Percentiles rank a stretch among this genome's conserved stretches.
phyloP scores from a whole-genome alignment of 2,797 vertebrate genomes.

The Tarsius wallacei region DNA sequence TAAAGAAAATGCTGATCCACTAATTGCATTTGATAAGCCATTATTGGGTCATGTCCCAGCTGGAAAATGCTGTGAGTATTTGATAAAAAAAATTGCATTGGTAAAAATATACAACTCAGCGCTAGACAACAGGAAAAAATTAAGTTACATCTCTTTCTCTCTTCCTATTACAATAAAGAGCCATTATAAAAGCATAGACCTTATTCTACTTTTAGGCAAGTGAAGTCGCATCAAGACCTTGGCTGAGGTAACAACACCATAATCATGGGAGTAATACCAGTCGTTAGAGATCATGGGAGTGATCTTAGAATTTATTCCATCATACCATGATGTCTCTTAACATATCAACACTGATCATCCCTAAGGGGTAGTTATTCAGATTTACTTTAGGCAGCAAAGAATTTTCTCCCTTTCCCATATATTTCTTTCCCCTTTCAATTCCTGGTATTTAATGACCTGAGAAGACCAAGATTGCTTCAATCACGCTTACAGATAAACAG shows the following conservation, averaged over 20 bases:
- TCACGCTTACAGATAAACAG: neutral
- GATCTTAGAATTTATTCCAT: neutral
- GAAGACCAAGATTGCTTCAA: neutral
- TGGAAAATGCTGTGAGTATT: neutral
- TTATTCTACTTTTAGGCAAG: neutral
- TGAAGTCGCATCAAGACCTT: neutral
- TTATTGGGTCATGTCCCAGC: neutral
- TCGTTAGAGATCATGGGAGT: no score
- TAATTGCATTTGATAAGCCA: neutral
- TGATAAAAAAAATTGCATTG: neutral
- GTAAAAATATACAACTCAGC: neutral
- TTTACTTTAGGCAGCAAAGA: neutral
- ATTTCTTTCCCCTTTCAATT: neutral
- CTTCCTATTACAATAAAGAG: neutral
- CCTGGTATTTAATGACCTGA: neutral
- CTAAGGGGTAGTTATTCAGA: neutral
- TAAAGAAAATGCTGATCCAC: constrained; percentile 39
- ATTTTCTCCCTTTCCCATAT: neutral
- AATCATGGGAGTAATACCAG: neutral
- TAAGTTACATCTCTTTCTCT: neutral
- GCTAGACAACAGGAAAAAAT: neutral
- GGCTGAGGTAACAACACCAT: neutral
- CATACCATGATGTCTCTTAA: neutral
- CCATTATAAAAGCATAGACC: neutral
- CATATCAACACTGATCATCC: neutral